A percentile compares a stretch with the other conserved stretches of the same genome.
phyloP scores from a whole-genome alignment of 2,113 vertebrate species.

The Oryzias melastigma region DNA sequence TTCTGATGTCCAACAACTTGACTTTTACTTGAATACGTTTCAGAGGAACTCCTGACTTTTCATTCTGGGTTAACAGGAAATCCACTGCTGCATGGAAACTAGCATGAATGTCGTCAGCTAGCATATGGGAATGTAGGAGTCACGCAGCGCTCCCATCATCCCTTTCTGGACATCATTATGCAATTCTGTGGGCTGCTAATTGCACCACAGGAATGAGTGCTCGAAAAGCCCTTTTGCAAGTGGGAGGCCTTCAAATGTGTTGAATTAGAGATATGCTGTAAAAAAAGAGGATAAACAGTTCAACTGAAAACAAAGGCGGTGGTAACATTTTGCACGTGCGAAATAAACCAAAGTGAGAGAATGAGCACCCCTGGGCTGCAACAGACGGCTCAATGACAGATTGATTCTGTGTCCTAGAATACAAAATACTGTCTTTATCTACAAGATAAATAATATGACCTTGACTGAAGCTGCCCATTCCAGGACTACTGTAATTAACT shows the following conservation, averaged over 20 bases:
- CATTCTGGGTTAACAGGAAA: slow-evolving; percentile 35
- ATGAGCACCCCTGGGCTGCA: neutral
- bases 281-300: slow-evolving; percentile 53
- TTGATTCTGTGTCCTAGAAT: slow-evolving; percentile 9
- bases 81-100: slow-evolving; percentile 24
- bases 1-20: neutral
- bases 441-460: slow-evolving; percentile 14
- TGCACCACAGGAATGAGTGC: slow-evolving; percentile 59
- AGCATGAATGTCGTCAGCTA: slow-evolving; percentile 31
- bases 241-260: slow-evolving; percentile 57
- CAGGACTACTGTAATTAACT: too few species aligned
- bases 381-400: slow-evolving; percentile 10
- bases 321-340: slow-evolving; percentile 26
- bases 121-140: slow-evolving; percentile 61
- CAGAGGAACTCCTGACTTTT: slow-evolving; percentile 16
- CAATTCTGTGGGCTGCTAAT: slow-evolving; percentile 66
- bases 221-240: slow-evolving; percentile 42
- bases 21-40: neutral
- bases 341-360: slow-evolving; percentile 1
- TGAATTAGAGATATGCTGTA: slow-evolving; percentile 46
- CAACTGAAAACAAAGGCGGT: slow-evolving; percentile 26
- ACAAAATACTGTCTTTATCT: slow-evolving; percentile 2
- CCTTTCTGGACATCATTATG: slow-evolving; percentile 59
- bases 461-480: slow-evolving; percentile 23
- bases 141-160: slow-evolving; percentile 52